A percentile compares a stretch with the other conserved stretches of the same genome.
Evolutionary conservation across 2,888 invertebrate genomes (phyloP).

Genomic region (Apodemia duryi): DNA sequence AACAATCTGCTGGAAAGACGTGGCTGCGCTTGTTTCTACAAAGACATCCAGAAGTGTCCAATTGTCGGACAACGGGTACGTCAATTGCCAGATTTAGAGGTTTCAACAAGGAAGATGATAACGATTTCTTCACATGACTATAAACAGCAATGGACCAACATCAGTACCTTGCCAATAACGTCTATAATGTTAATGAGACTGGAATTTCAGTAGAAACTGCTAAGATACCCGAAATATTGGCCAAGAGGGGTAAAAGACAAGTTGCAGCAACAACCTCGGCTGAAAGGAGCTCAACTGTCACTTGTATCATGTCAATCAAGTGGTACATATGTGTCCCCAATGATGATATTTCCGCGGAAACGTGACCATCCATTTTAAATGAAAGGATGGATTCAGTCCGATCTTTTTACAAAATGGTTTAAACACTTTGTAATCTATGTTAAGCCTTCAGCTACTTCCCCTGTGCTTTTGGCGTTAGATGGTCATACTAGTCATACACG

Average conservation of each 20-base stretch:
- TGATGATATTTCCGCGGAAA: slow-evolving; percentile 36
- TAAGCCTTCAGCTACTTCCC: not conserved
- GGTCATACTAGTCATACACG: not conserved
- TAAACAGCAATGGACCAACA: slow-evolving; percentile 22
- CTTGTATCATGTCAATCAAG: slow-evolving; percentile 31
- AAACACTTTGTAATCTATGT: not conserved
- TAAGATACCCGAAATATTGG: slow-evolving; percentile 38
- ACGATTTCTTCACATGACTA: slow-evolving; percentile 17
- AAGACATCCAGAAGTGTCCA: slow-evolving; percentile 22
- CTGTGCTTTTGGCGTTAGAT: not conserved
- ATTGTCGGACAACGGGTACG: slow-evolving; percentile 22
- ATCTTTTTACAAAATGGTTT: too few relatives aligned
- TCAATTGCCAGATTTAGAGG: not conserved
- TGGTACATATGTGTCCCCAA: slow-evolving; percentile 33
- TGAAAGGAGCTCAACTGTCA: slow-evolving; percentile 39
- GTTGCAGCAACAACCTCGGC: slow-evolving; percentile 38
- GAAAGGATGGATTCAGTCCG: too few relatives aligned
- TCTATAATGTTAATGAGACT: slow-evolving; percentile 47
- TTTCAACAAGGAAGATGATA: slow-evolving; percentile 23
- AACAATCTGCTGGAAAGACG: slow-evolving; percentile 20
- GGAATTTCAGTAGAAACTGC: slow-evolving; percentile 42
- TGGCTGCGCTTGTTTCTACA: slow-evolving; percentile 22
- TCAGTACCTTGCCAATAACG: slow-evolving; percentile 22
- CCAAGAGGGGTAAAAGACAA: slow-evolving; percentile 40
- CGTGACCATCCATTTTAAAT: slow-evolving; percentile 21